Evolutionary conservation across 2,888 invertebrate species (phyloP).

Genomic region (Stegana nigrithorax): DNA sequence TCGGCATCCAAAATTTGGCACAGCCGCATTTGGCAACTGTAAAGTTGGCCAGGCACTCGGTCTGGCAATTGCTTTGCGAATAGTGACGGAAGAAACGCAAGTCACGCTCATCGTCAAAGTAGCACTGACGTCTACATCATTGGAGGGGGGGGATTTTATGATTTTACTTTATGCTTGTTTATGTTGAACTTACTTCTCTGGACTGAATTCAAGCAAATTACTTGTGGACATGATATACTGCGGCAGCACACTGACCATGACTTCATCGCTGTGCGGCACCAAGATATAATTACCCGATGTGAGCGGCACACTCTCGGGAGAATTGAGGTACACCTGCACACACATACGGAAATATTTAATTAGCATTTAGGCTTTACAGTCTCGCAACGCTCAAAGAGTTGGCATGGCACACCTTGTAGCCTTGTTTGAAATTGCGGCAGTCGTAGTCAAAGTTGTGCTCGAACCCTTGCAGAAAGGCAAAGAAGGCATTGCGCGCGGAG

Average conservation of each 20-base stretch:
- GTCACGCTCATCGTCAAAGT: conserved; percentile 75
- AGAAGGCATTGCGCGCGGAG: conserved; percentile 75
- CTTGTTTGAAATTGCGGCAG: conserved; percentile 79
- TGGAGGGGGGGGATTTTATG: too few species aligned
- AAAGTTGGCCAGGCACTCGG: conserved; percentile 78
- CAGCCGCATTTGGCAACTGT: conserved; percentile 75
- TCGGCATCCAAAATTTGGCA: conserved; percentile 79
- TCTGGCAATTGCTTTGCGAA: conserved; percentile 80
- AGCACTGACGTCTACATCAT: conserved; percentile 76
- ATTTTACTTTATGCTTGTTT: too few species aligned
- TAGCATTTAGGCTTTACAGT: too few species aligned
- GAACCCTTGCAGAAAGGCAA: conserved; percentile 73
- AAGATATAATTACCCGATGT: conserved; percentile 65
- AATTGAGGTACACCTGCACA: conserved; percentile 61
- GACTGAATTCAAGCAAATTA: conserved; percentile 72
- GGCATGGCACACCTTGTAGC: conserved; percentile 72
- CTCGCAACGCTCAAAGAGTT: too few species aligned
- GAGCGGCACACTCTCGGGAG: conserved; percentile 64
- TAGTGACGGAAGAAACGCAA: conserved; percentile 76
- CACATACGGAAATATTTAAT: background rate
- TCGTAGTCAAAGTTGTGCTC: conserved; percentile 76
- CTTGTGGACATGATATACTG: conserved; percentile 80
- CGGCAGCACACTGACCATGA: conserved; percentile 77
- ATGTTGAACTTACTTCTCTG: conserved; percentile 68
- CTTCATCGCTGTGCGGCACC: conserved; percentile 70